phyloP scores from a whole-genome alignment of 2,888 invertebrate genomes.

The Clitarchus hookeri region DNA sequence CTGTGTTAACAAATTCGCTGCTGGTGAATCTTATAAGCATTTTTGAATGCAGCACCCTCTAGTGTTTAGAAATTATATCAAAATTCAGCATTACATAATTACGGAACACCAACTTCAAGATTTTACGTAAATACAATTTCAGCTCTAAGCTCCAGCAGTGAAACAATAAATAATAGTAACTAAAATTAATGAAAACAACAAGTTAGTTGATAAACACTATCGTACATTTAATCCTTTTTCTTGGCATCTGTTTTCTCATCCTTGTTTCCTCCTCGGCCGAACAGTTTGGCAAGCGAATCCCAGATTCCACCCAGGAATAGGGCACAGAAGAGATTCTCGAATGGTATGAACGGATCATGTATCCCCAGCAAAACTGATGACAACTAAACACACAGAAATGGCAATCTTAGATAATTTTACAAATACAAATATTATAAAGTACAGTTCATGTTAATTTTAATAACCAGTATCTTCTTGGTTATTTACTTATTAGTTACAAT shows the following conservation, averaged over 20 bases:
- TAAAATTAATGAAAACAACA: background rate
- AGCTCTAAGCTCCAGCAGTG: background rate
- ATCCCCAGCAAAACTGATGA: conserved; percentile 95
- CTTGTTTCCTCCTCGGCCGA: conserved; percentile 80
- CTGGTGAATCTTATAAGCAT: too few species aligned
- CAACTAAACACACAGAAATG: conserved; percentile 60
- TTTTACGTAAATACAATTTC: too few species aligned
- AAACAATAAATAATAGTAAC: background rate
- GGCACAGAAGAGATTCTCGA: conserved; percentile 97
- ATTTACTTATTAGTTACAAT: too few species aligned
- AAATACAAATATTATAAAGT: too few species aligned
- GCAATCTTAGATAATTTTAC: background rate
- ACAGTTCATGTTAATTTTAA: too few species aligned
- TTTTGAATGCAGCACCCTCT: background rate
- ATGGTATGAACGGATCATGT: conserved; percentile 98
- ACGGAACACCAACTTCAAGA: too few species aligned
- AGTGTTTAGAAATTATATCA: too few species aligned
- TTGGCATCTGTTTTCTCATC: conserved; percentile 80
- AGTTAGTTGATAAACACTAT: background rate
- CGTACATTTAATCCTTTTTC: conserved; percentile 72
- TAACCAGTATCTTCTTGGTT: too few species aligned
- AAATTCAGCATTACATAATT: too few species aligned
- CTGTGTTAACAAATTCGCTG: too few species aligned
- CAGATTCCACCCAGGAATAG: conserved; percentile 97
- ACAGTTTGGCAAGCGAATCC: conserved; percentile 91